Base-by-base conservation (phyloP, 2,113 vertebrate species). In the Xyliphius kryptos region DNA sequence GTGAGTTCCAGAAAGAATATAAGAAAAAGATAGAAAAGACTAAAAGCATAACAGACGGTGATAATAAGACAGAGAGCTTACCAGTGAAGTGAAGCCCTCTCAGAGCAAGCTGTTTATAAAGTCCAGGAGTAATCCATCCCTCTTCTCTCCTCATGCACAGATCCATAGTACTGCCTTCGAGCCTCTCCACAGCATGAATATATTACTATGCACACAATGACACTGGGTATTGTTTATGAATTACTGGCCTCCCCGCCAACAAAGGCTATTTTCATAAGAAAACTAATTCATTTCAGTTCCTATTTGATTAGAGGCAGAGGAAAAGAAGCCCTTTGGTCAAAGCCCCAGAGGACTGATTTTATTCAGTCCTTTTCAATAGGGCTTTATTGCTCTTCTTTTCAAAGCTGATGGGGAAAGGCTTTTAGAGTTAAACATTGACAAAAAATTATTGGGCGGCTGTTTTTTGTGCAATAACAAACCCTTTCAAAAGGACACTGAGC, bases 251-350 rank as follows among this genome's bases (percentile, higher is more conserved):
- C 91, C 91, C 92, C 86, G 88, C 91, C 91, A 96, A 97, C 95
- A 97, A 97, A 96, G 93, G 91, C 91, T 97, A 97, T 97, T 98
- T 98, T 98, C 95, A 97, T 97, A 96, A 95, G 95, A 97, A 98
- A 98, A 96, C 91, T 94, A 96, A 97, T 97, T 97, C 93, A 95
- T 97, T 97, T 95, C 94, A 95, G 94, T 93, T 97, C 94, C 93
- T 94, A 95, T 97, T 97, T 97, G 95, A 96, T 97, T 95, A 94
- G 91, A 89, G 91, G 92, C 91, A 91, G 89, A 95, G 97, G 93
- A 97, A 96, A 94, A 89, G 91, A 87, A 91, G 91, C 89, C 86
- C 91, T 88, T 89, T 85, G 90, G 91, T 89, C 88, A 91, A 91
- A 91, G 91, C 93, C 87, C 94, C 89, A 69, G 89, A 97, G 94